These are phyloP conservation scores for Sisyra terminalis DNA, from an alignment of 2,888 invertebrate species.

Conservation along the genomic window DNA sequence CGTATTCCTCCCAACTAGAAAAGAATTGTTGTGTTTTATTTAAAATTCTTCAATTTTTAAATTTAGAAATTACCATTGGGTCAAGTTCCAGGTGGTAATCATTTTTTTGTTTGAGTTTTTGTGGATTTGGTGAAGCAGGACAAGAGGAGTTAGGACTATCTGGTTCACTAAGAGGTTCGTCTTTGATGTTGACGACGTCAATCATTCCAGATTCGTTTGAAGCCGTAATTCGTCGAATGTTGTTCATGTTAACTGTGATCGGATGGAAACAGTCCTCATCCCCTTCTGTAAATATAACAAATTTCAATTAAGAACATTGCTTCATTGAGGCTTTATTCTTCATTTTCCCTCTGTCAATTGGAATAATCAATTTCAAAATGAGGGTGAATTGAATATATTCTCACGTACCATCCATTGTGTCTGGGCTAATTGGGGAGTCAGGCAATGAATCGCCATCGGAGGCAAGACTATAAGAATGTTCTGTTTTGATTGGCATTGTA, in stretches of 20 bases:
- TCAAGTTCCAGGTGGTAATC: conserved; percentile 7
- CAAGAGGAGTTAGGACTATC: conserved; percentile 58
- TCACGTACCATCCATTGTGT: conserved; percentile 52
- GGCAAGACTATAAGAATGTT: conserved; percentile 79
- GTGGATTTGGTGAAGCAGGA: conserved; percentile 41
- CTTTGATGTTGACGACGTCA: conserved; percentile 40
- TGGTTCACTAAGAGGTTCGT: conserved; percentile 58
- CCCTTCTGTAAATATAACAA: conserved; percentile 61
- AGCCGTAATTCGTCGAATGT: conserved; percentile 12
- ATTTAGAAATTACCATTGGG: conserved; percentile 6
- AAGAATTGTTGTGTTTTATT: neutral
- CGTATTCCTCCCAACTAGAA: conserved; percentile 15
- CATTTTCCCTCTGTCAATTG: too few species aligned
- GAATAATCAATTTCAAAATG: too few species aligned
- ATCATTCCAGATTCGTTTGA: conserved; percentile 12
- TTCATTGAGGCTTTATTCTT: neutral
- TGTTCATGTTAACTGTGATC: conserved; percentile 24
- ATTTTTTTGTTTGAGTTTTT: conserved; percentile 13
- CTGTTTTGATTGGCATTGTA: conserved; percentile 64
- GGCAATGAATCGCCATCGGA: conserved; percentile 56
- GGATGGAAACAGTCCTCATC: conserved; percentile 78
- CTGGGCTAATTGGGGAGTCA: conserved; percentile 38
- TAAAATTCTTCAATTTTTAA: neutral
- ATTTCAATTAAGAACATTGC: neutral
- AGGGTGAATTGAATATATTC: too few species aligned